Percentiles rank a stretch among this genome's conserved stretches.
Conservation (phyloP, 1,140 invertebrate species). For the Steinernema feltiae region DNA sequence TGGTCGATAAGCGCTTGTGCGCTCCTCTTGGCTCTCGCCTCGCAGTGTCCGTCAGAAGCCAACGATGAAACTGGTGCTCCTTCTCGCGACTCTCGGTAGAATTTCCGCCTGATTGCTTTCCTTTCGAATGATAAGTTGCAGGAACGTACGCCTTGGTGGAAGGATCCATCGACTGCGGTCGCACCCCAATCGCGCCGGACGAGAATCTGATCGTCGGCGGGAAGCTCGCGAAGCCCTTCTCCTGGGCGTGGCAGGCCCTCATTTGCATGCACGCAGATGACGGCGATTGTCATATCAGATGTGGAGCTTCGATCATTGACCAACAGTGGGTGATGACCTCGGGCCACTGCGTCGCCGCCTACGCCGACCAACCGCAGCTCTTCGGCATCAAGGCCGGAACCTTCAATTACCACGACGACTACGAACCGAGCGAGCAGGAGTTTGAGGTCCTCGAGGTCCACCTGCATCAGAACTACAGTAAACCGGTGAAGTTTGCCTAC, state of each 20-base stretch:
- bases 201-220: not conserved
- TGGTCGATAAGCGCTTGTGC: too few species aligned
- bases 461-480: not conserved
- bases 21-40: too few species aligned
- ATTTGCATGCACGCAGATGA: not conserved
- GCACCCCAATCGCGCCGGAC: not conserved
- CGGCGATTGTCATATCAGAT: not conserved
- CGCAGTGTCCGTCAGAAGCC: too few species aligned
- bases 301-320: not conserved
- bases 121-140: too few species aligned
- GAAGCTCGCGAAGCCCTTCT: not conserved
- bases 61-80: too few species aligned
- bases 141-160: too few species aligned
- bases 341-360: not conserved
- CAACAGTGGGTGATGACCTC: not conserved
- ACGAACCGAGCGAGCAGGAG: not conserved
- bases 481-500: not conserved
- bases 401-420: slow-evolving; percentile 1
- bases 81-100: too few species aligned
- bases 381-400: not conserved
- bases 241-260: not conserved
- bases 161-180: not conserved
- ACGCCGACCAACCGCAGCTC: not conserved
- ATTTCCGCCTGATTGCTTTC: too few species aligned
- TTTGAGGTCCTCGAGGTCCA: not conserved